These are phyloP conservation scores for Chironomus striatipennis DNA, from an alignment of 1,140 invertebrate species.

Conservation along the genomic window DNA sequence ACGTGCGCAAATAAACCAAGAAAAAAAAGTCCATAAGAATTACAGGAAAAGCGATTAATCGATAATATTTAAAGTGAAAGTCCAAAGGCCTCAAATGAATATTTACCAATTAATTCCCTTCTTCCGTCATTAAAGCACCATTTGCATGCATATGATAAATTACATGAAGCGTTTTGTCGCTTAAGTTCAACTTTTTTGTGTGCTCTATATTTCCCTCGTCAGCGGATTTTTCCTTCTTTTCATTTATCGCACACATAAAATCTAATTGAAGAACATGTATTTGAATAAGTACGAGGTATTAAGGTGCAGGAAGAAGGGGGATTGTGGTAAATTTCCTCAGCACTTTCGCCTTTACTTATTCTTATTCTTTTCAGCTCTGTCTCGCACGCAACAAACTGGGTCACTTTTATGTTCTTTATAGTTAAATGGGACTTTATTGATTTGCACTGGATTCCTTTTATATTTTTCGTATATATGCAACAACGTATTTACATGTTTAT, in stretches of 20 bases:
- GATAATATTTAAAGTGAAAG: constrained; percentile 9
- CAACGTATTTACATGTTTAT: constrained; percentile 8
- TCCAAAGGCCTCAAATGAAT: neutral
- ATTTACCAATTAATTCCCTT: constrained; percentile 7
- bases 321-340: neutral
- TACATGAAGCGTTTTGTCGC: neutral
- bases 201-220: neutral
- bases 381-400: neutral
- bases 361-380: neutral
- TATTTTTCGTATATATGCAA: neutral
- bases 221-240: neutral
- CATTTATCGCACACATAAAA: neutral
- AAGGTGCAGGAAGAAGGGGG: neutral
- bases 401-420: neutral
- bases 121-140: neutral
- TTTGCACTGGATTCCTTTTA: neutral
- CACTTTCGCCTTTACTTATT: neutral
- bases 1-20: no score
- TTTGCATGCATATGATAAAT: constrained; percentile 15
- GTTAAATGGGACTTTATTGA: neutral
- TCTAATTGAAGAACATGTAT: neutral
- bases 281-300: neutral
- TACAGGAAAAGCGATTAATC: neutral
- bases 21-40: neutral
- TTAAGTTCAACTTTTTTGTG: neutral